These are phyloP conservation scores for Neopelma chrysocephalum DNA, from an alignment of 2,797 vertebrate genomes.

Conservation along the genomic window DNA sequence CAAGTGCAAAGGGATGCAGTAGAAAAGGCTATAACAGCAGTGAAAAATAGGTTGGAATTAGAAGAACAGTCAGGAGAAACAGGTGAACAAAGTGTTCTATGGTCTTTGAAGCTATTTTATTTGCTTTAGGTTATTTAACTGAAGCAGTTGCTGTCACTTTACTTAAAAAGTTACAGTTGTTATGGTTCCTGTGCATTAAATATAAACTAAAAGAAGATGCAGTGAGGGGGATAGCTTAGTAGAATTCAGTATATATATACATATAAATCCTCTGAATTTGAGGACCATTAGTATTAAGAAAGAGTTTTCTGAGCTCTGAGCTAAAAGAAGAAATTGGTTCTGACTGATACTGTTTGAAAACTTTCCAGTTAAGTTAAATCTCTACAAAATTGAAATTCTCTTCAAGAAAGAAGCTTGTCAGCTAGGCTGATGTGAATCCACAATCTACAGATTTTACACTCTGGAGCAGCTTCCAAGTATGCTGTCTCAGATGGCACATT, in stretches of 20 bases:
- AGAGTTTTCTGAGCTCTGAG: neutral
- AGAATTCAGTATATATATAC: neutral
- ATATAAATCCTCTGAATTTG: neutral
- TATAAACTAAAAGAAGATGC: neutral
- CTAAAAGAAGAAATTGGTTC: neutral
- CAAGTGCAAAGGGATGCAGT: conserved; percentile 73
- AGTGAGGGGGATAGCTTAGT: neutral
- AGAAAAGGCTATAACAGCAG: conserved; percentile 71
- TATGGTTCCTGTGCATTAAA: neutral
- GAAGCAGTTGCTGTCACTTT: neutral
- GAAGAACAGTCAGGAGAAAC: conserved; percentile 47
- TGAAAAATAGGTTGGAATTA: conserved; percentile 71
- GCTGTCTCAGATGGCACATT: neutral
- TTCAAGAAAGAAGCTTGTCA: neutral
- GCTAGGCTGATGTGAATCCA: neutral
- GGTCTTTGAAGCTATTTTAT: neutral
- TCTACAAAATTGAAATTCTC: neutral
- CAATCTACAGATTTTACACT: neutral
- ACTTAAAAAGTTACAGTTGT: neutral
- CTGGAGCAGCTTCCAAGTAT: neutral
- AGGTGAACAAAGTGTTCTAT: conserved; percentile 50
- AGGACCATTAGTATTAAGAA: neutral
- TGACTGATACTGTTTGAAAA: neutral
- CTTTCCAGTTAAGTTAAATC: neutral
- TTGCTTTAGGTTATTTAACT: neutral